phyloP scores from a whole-genome alignment of 2,888 invertebrate species.

The Dynastes hyllus region DNA sequence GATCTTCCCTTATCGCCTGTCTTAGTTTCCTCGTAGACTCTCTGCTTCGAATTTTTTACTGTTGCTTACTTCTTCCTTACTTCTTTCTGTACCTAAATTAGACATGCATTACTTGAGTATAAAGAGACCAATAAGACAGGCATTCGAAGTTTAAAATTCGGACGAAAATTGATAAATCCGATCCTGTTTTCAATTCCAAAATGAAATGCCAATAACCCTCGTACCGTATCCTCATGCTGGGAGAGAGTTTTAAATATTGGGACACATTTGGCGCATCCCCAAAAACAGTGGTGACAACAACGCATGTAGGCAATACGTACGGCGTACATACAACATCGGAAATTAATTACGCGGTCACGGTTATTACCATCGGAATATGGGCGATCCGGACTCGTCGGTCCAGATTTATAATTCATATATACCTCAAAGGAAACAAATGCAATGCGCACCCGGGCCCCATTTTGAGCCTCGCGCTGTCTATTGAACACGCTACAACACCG shows the following conservation, averaged over 20 bases:
- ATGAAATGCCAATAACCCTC: too few species aligned
- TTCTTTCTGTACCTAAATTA: too few species aligned
- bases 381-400: conserved; percentile 8
- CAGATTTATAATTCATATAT: conserved; percentile 47
- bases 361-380: conserved; percentile 42
- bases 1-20: too few species aligned
- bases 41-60: too few species aligned
- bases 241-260: not conserved
- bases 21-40: too few species aligned
- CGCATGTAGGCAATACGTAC: not conserved
- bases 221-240: too few species aligned
- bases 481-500: not conserved
- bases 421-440: conserved; percentile 44
- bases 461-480: not conserved
- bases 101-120: too few species aligned
- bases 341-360: conserved; percentile 45
- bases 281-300: not conserved
- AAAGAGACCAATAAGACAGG: too few species aligned
- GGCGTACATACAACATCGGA: conserved; percentile 27
- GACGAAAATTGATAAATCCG: not conserved
- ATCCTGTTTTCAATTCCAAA: not conserved
- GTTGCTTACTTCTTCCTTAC: too few species aligned
- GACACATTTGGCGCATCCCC: not conserved
- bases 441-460: not conserved
- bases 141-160: not conserved